These are phyloP conservation scores for Spinus olivaceus DNA, from an alignment of 2,797 vertebrate species.

Conservation along the genomic window DNA sequence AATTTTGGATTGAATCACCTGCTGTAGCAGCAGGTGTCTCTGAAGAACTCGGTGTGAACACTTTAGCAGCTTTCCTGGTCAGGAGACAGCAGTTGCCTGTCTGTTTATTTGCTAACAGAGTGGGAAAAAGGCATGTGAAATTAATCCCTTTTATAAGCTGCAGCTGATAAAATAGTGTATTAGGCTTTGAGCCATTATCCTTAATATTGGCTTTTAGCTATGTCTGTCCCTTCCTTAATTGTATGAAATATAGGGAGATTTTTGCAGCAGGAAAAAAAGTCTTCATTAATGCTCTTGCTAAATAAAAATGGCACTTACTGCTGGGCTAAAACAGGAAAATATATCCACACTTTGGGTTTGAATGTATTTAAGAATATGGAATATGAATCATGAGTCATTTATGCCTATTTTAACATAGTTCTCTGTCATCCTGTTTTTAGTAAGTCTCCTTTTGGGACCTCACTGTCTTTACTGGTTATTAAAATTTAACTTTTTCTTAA, in stretches of 20 bases:
- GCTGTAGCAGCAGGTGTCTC: background rate
- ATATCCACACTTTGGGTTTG: background rate
- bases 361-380: background rate
- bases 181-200: background rate
- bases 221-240: background rate
- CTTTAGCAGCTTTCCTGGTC: background rate
- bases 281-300: background rate
- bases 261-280: background rate
- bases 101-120: background rate
- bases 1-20: background rate
- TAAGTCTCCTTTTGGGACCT: background rate
- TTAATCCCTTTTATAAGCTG: background rate
- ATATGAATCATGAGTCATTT: background rate
- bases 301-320: background rate
- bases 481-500: slow-evolving; percentile 11
- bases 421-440: background rate
- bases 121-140: background rate
- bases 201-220: background rate
- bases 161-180: background rate
- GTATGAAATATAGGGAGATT: background rate
- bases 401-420: background rate
- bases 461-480: slow-evolving; percentile 2
- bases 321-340: background rate
- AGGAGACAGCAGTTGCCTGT: background rate
- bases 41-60: background rate